Evolutionary conservation across 2,888 invertebrate genomes (phyloP).

Genomic region (Hypselothyrea guttata): DNA sequence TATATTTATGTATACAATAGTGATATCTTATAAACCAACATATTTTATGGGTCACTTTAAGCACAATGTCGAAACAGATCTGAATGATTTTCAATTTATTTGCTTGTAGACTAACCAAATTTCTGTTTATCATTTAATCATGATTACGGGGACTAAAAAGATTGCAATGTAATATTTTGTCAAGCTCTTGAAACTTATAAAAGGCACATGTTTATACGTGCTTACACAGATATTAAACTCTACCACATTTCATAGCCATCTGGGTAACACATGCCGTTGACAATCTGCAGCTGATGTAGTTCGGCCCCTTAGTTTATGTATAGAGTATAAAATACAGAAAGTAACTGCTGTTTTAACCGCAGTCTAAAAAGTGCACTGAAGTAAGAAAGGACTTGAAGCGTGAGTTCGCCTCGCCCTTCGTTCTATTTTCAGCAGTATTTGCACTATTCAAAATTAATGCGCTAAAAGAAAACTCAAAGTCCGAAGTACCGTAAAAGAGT

Average conservation of each 20-base stretch:
- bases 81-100: no score
- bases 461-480: slow-evolving; percentile 36
- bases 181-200: no score
- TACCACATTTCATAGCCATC: neutral
- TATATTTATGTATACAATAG: no score
- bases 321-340: slow-evolving; percentile 12
- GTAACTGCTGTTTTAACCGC: slow-evolving; percentile 11
- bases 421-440: slow-evolving; percentile 48
- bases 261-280: slow-evolving; percentile 8
- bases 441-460: slow-evolving; percentile 64
- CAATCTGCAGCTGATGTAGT: slow-evolving; percentile 12
- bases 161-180: no score
- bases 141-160: no score
- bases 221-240: no score
- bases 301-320: neutral
- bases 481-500: neutral
- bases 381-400: slow-evolving; percentile 16
- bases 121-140: no score
- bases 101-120: no score
- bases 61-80: no score
- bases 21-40: no score
- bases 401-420: neutral
- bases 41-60: no score
- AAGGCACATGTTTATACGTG: no score
- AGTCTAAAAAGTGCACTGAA: slow-evolving; percentile 24